These are phyloP conservation scores for Pachyramphus minor DNA, from an alignment of 2,113 vertebrate genomes.

Conservation along the genomic window DNA sequence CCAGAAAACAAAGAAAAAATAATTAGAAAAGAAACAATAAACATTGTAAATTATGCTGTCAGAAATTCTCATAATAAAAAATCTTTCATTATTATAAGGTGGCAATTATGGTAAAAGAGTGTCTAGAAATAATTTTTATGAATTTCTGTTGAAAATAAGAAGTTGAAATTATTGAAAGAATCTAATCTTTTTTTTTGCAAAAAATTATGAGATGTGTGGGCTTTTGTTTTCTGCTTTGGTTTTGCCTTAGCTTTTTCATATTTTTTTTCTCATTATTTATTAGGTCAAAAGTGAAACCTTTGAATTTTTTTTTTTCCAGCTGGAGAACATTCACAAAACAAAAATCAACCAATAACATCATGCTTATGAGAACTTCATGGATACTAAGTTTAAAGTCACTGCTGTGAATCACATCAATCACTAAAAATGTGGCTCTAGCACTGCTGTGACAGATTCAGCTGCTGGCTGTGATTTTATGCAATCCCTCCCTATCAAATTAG, in stretches of 20 bases:
- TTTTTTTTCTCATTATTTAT: neutral
- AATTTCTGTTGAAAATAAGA: neutral
- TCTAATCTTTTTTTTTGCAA: neutral
- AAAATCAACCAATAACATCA: neutral
- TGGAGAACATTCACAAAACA: neutral
- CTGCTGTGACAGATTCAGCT: neutral
- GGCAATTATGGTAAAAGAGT: neutral
- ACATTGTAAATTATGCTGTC: neutral
- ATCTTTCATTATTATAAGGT: neutral
- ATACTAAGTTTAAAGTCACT: neutral
- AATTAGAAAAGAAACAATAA: neutral
- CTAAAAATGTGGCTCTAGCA: neutral
- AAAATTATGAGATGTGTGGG: accelerated
- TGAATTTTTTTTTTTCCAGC: neutral
- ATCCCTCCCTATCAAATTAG: neutral
- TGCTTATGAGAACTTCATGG: neutral
- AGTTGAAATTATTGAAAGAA: neutral
- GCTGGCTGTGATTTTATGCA: neutral
- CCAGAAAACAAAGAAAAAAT: neutral
- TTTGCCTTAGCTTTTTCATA: neutral
- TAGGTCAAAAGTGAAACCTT: neutral
- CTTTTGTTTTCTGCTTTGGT: neutral
- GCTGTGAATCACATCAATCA: neutral
- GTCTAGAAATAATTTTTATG: neutral
- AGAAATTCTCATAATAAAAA: neutral